Percentiles rank a stretch among this genome's conserved stretches.
These are phyloP conservation scores for Drosophila nigromelanica DNA, from an alignment of 1,140 invertebrate species.

Conservation along the genomic window DNA sequence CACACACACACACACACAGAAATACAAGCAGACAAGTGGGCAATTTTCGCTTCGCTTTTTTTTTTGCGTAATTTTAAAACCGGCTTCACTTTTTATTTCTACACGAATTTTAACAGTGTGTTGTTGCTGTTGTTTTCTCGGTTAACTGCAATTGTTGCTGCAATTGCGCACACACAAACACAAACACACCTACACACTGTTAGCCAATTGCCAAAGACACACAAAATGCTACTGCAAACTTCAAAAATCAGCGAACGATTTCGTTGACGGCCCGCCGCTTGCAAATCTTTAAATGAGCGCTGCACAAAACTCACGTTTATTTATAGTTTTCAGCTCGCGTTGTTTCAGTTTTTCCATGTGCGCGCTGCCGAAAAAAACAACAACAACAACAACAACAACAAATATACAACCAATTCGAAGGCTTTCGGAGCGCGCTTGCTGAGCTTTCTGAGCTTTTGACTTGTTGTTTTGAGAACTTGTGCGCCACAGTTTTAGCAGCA, in stretches of 20 bases:
- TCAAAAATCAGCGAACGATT: conserved; percentile 44
- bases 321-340: conserved; percentile 75
- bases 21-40: conserved; percentile 26
- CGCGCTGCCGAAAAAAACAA: conserved; percentile 47
- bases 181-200: conserved; percentile 34
- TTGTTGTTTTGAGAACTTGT: conserved; percentile 28
- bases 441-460: conserved; percentile 56
- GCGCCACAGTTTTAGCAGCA: conserved; percentile 48
- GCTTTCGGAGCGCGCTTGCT: conserved; percentile 50
- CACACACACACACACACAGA: conserved; percentile 46
- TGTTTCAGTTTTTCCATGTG: conserved; percentile 65
- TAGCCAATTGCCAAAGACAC: conserved; percentile 41
- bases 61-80: conserved; percentile 79
- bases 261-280: conserved; percentile 67
- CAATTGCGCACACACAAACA: conserved; percentile 52
- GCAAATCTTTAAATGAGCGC: conserved; percentile 82
- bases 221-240: conserved; percentile 50
- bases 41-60: conserved; percentile 55
- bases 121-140: conserved; percentile 67
- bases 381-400: conserved; percentile 18
- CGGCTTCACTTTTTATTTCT: conserved; percentile 79
- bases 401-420: conserved; percentile 54
- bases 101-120: conserved; percentile 56
- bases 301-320: conserved; percentile 77
- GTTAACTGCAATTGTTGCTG: conserved; percentile 81